Evolutionary conservation across 2,888 invertebrate genomes (phyloP).

Genomic region (Bhutanitis thaidina): DNA sequence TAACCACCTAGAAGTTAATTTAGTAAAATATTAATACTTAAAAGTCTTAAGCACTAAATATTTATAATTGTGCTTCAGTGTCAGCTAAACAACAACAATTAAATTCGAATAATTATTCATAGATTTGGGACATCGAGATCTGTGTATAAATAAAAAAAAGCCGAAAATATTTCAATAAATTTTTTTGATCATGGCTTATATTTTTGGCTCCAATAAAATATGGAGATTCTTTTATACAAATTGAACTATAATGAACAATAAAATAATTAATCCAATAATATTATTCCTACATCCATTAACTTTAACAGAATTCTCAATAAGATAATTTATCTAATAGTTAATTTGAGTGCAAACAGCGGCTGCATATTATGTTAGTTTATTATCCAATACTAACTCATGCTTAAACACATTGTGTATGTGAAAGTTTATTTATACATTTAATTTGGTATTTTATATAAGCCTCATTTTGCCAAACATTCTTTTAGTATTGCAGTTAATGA

Average conservation of each 20-base stretch:
- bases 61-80: constrained; percentile 17
- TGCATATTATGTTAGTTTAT: constrained; percentile 20
- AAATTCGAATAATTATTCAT: constrained; percentile 11
- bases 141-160: background rate
- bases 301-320: constrained; percentile 7
- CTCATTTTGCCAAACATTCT: constrained; percentile 5
- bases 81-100: constrained; percentile 10
- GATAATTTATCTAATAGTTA: constrained; percentile 3
- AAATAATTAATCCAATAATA: background rate
- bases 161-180: background rate
- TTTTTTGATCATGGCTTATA: too few species aligned
- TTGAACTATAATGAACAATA: background rate
- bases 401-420: constrained; percentile 23
- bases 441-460: constrained; percentile 21
- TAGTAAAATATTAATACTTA: constrained; percentile 33
- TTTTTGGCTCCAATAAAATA: too few species aligned
- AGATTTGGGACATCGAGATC: background rate
- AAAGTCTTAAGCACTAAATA: constrained; percentile 39
- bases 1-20: constrained; percentile 33
- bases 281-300: background rate
- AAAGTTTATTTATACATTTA: constrained; percentile 38
- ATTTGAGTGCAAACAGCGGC: constrained; percentile 38
- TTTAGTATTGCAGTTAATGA: background rate
- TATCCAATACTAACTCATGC: constrained; percentile 2
- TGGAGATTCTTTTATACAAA: too few species aligned